phyloP scores from a whole-genome alignment of 2,113 vertebrate species.

The Centropus bengalensis region DNA sequence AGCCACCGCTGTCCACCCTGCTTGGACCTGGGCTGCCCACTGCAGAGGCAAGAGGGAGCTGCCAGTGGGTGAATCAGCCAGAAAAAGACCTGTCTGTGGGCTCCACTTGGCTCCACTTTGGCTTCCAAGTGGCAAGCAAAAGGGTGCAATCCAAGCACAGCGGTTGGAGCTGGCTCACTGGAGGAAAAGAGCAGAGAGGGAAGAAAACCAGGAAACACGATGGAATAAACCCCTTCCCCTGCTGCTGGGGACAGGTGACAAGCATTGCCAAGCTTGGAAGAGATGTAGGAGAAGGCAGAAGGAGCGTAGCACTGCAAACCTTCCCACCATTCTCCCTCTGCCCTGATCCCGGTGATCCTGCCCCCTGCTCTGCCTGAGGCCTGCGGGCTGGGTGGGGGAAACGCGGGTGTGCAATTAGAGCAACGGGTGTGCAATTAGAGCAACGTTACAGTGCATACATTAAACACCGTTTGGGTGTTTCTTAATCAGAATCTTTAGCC shows the following conservation, averaged over 20 bases:
- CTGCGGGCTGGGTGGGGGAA: background rate
- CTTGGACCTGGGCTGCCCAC: background rate
- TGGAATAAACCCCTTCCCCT: background rate
- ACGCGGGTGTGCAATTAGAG: rapidly evolving
- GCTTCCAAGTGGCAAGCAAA: background rate
- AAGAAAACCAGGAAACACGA: background rate
- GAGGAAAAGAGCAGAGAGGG: background rate
- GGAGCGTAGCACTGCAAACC: background rate
- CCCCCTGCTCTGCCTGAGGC: background rate
- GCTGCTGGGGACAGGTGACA: background rate
- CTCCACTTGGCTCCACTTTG: background rate
- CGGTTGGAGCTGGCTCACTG: background rate
- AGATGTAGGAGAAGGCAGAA: rapidly evolving
- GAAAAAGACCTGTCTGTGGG: background rate
- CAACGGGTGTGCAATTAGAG: rapidly evolving
- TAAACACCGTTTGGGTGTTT: background rate
- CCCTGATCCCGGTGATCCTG: background rate
- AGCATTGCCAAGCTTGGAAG: background rate
- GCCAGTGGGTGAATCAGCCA: background rate
- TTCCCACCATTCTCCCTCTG: background rate
- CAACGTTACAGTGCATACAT: rapidly evolving
- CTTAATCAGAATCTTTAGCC: background rate
- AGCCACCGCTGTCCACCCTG: background rate
- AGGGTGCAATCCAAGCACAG: background rate
- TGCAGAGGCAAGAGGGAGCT: too few relatives aligned